Evolutionary conservation across 1,140 invertebrate genomes (phyloP), one percentile per base, ranked within the genome.

Genomic region (Camponotus vicinus): DNA sequence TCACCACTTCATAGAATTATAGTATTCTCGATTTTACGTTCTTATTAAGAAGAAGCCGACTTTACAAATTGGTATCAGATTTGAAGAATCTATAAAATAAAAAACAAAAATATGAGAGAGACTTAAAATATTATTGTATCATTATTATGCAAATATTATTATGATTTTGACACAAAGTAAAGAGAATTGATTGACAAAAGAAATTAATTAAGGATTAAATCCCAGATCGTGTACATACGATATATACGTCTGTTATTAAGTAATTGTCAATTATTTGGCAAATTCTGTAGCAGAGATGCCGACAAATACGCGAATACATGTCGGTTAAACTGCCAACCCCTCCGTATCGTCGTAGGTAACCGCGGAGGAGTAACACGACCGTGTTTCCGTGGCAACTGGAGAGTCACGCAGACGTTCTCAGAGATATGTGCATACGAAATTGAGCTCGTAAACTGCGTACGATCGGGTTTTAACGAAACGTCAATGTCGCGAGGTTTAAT

Each of bases 311-410:
- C 21, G 45, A 55, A 55, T 59, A 32, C 59, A 42, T 82, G 57
- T 55, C 27, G 55, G 79, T 77, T 73, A 63, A 18, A 71, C 13
- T 37, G 27, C 34, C 18, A 71, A 82, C 21, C 78, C 61, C 34
- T 82, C 55, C n/a, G 40, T 73, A 82, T 73, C 52, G 52, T 70
- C 67, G 37, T 67, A 82, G 78, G 49, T 71, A 80, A 80, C 78
- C 49, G 66, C 79, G 79, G 37, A 71, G 67, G 52, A 73, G 52
- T 66, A 69, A 13, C 49, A 61, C 67, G 79, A 45, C 61, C 79
- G 67, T 73, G 79, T 82, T 82, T 61, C 79, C 79, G 52, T 82
- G 79, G 79, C 55, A 82, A 82, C 79, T 71, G 61, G 61, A 66
- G 61, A 57, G 37, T 37, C 67, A 55, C 63, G 32, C 32, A 37